These are phyloP conservation scores for Bhutanitis thaidina DNA, from an alignment of 2,888 invertebrate genomes.

Conservation along the genomic window DNA sequence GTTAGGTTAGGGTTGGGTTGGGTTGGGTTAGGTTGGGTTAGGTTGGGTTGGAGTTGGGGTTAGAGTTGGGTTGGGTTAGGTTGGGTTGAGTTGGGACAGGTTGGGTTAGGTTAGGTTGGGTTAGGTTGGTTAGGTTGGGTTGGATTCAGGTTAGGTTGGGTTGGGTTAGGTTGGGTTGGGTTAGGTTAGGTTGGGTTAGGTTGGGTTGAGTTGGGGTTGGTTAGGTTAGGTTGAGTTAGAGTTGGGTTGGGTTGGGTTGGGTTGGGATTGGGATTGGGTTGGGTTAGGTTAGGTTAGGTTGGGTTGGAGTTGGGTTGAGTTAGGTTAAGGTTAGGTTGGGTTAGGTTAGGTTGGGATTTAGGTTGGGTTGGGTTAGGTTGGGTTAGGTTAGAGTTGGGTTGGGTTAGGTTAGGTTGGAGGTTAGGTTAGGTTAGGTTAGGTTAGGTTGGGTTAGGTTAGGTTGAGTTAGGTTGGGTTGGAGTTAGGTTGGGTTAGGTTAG, in stretches of 20 bases:
- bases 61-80: slow-evolving; percentile 18
- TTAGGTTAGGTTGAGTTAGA: not conserved
- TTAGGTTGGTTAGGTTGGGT: slow-evolving; percentile 17
- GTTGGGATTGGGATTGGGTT: not conserved
- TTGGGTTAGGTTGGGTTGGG: slow-evolving; percentile 22
- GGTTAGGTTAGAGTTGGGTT: slow-evolving; percentile 24
- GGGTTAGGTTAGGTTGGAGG: slow-evolving; percentile 24
- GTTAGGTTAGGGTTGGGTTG: not conserved
- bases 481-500: slow-evolving; percentile 20
- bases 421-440: slow-evolving; percentile 21
- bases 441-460: slow-evolving; percentile 19
- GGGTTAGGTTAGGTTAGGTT: not conserved
- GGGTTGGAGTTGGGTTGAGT: not conserved
- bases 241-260: not conserved
- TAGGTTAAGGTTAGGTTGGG: not conserved
- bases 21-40: slow-evolving; percentile 16
- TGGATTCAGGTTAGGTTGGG: slow-evolving; percentile 1
- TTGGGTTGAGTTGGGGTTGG: slow-evolving; percentile 14
- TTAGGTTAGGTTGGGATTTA: slow-evolving; percentile 16
- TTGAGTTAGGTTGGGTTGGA: slow-evolving; percentile 19
- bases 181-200: slow-evolving; percentile 22
- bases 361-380: slow-evolving; percentile 22
- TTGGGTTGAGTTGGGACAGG: slow-evolving; percentile 14
- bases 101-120: slow-evolving; percentile 9
- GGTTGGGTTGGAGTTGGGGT: slow-evolving; percentile 2